These are phyloP conservation scores for Notoglanidium macrostoma DNA, from an alignment of 2,797 vertebrate genomes.

Conservation along the genomic window DNA sequence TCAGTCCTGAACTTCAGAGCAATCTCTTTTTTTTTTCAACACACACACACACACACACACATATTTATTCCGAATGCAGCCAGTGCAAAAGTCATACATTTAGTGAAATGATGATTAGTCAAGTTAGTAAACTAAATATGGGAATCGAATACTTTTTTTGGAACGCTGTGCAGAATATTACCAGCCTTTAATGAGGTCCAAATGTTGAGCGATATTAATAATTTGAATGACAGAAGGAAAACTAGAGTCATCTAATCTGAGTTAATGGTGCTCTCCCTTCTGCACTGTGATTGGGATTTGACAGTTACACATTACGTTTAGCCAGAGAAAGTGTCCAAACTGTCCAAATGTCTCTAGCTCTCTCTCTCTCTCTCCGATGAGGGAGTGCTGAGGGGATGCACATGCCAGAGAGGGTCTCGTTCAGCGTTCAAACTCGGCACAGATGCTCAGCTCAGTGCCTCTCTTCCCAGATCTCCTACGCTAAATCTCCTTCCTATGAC, in stretches of 20 bases:
- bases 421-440: slow-evolving; percentile 46
- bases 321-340: slow-evolving; percentile 32
- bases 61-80: neutral
- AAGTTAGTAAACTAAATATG: neutral
- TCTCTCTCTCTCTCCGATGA: slow-evolving; percentile 15
- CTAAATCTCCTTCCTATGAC: slow-evolving; percentile 45
- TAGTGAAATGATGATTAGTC: neutral
- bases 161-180: neutral
- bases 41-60: too few species aligned
- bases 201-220: slow-evolving; percentile 25
- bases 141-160: neutral
- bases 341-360: slow-evolving; percentile 37
- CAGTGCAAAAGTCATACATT: neutral
- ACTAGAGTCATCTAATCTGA: slow-evolving; percentile 21
- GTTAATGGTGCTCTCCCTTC: slow-evolving; percentile 24
- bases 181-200: neutral
- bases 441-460: slow-evolving; percentile 49
- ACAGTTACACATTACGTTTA: slow-evolving; percentile 33
- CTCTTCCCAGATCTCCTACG: slow-evolving; percentile 48
- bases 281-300: slow-evolving; percentile 32
- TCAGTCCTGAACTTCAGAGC: neutral
- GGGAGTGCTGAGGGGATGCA: slow-evolving; percentile 8
- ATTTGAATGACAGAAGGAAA: slow-evolving; percentile 24
- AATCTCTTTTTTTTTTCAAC: neutral
- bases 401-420: slow-evolving; percentile 34